Evolutionary conservation across 2,113 vertebrate genomes (phyloP), one percentile per base, ranked within the genome.

Genomic region (Gorsachius goisagi): DNA sequence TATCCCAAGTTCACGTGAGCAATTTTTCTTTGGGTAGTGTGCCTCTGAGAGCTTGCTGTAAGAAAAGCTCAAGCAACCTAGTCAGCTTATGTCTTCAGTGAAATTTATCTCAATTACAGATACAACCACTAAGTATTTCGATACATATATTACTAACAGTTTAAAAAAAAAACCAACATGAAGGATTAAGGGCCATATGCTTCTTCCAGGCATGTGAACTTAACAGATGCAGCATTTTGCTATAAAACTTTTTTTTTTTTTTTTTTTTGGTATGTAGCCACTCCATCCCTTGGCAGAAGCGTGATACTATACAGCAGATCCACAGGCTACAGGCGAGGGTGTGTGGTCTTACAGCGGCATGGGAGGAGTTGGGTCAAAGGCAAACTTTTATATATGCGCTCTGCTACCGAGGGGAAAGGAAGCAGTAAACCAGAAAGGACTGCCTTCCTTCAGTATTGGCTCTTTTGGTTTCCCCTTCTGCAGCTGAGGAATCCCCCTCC

Each of bases 371-470:
- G 4, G 80, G 92, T 92, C 94, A 89, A 94, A 92, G 86, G 88
- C 90, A 94, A 80, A 88, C 75, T 93, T 94, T 85, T 89, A 90
- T 86, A 85, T 90, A 44, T 68, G 67, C 2, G 2, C 82, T 91
- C 58, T 89, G 90, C 96, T 95, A 74, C 78, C 0, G 9, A 75
- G 56, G 73, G 79, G 26, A 90, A 84, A 89, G 92, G 88, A 93
- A 96, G 86, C 92, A 92, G 90, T 93, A 95, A 96, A 95, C 63
- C 68, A 95, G 88, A 90, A 92, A 89, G 83, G 39, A 39, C 90
- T 96, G 91, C 82, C 85, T 91, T 56, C 79, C 73, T 80, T 76
- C 67, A 67, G 23, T 74, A 11, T 76, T 90, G 84, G 39, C 32
- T 87, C 56, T 64, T 91, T 44, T 77, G 18, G 16, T 81, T 93